Base-by-base conservation (phyloP, 53 echinoderm and acorn worm genomes). In the Mesocentrotus franciscanus region DNA sequence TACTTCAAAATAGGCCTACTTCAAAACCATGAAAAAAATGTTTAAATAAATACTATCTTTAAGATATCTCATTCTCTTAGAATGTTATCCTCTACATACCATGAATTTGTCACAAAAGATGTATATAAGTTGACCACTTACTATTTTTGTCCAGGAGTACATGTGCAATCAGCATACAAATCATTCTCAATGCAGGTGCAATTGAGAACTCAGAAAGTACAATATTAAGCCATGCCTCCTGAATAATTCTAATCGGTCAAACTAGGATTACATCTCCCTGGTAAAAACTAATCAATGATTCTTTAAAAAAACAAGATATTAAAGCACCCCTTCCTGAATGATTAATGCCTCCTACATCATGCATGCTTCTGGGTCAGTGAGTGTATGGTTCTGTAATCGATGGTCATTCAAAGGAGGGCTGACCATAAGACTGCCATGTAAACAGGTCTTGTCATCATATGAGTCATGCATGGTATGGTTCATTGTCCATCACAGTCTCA, bases 281-380 rank as follows among this genome's bases (percentile, higher is more conserved):
- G 87, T 87, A 87, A 87, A 84, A 87, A 87, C 57, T 87, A 87
- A 87, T 87, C 87, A 55, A 87, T 87, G 34, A 39, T 33, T 81
- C 20, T 42, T 36, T 22, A 16, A 39, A 49, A 81, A 81, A 34
- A 78, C 10, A 32, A 34, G 81, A 57, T 84, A 84, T 75, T 27
- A 84, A 49, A n/a, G 87, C 32, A 27, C 87, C 87, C 20, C 49
- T 22, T 84, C n/a, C 87, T 87, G 58, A 87, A 87, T 87, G 87
- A 87, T 87, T 58, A 87, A 87, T 87, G n/a, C 87, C 87, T 58
- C 15, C 20, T 39, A 49, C 84, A 84, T 87, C 87, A 56, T 56
- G 58, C 87, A 27, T 87, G 58, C 87, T 57, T 57, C n/a, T n/a
- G 58, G 87, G 87, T 87, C 87, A 87, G 87, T 56, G 58, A 87